Evolutionary conservation across 2,797 vertebrate genomes (phyloP).

Genomic region (Phalanger gymnotis): DNA sequence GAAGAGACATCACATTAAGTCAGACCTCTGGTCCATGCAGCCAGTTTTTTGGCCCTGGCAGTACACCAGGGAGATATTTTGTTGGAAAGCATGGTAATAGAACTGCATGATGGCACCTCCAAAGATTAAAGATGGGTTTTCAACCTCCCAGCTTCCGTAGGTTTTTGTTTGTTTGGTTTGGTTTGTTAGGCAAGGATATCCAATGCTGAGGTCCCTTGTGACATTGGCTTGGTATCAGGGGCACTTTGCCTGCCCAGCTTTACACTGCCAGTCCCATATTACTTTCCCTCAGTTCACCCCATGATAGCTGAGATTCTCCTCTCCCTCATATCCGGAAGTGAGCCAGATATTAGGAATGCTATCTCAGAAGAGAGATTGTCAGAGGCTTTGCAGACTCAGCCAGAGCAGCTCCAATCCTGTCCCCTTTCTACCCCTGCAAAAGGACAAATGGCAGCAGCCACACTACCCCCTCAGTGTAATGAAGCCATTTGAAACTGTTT

Average conservation of each 20-base stretch:
- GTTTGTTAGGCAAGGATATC: not conserved
- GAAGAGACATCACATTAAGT: not conserved
- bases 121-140: not conserved
- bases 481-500: conserved; percentile 60
- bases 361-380: not conserved
- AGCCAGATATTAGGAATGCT: not conserved
- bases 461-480: conserved; percentile 11
- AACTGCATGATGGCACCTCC: not conserved
- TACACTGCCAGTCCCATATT: not conserved
- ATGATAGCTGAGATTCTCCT: not conserved
- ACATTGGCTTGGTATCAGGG: not conserved
- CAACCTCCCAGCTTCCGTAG: not conserved
- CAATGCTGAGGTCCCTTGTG: not conserved
- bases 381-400: not conserved
- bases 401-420: not conserved
- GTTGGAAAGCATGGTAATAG: not conserved
- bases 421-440: conserved; percentile 7
- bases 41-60: not conserved
- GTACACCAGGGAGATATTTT: not conserved
- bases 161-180: not conserved
- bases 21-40: not conserved
- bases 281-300: not conserved
- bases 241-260: not conserved
- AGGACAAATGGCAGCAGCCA: conserved; percentile 27
- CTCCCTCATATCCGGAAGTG: not conserved